Evolutionary conservation across 2,113 vertebrate species (phyloP).

Genomic region (Dissostichus mawsoni): DNA sequence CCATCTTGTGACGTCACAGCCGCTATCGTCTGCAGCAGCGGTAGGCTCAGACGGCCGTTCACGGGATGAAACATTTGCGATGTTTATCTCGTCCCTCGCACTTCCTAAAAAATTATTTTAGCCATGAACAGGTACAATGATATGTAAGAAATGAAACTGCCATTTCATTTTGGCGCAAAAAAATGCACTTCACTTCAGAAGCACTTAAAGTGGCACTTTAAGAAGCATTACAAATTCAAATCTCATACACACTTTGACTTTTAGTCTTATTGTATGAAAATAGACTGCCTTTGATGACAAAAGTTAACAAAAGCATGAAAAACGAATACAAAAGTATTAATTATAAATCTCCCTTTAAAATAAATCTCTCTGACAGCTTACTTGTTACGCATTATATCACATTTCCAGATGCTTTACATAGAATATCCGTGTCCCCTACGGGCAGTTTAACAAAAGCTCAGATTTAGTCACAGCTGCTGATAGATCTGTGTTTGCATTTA

Average conservation of each 20-base stretch:
- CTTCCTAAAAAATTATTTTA: too few relatives aligned
- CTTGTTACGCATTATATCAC: neutral
- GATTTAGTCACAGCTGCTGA: constrained; percentile 50
- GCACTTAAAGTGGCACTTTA: too few relatives aligned
- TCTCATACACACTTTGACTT: neutral
- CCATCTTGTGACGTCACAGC: too few relatives aligned
- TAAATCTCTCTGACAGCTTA: constrained; percentile 29
- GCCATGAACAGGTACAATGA: too few relatives aligned
- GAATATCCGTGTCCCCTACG: constrained; percentile 5
- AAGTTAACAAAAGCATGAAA: neutral
- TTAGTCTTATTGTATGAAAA: neutral
- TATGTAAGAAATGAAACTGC: too few relatives aligned
- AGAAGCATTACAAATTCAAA: neutral
- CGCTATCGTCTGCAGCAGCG: too few relatives aligned
- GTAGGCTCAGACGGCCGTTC: too few relatives aligned
- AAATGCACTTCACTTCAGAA: too few relatives aligned
- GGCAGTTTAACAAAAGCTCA: constrained; percentile 44
- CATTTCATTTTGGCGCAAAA: too few relatives aligned
- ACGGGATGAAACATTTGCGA: too few relatives aligned
- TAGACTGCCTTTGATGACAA: neutral
- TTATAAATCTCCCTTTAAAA: neutral
- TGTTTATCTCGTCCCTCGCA: too few relatives aligned
- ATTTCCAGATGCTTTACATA: constrained; percentile 39
- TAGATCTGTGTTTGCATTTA: constrained; percentile 52
- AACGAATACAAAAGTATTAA: neutral